These are phyloP conservation scores for Piscicola geometra DNA, from an alignment of 2,888 invertebrate genomes.

Conservation along the genomic window DNA sequence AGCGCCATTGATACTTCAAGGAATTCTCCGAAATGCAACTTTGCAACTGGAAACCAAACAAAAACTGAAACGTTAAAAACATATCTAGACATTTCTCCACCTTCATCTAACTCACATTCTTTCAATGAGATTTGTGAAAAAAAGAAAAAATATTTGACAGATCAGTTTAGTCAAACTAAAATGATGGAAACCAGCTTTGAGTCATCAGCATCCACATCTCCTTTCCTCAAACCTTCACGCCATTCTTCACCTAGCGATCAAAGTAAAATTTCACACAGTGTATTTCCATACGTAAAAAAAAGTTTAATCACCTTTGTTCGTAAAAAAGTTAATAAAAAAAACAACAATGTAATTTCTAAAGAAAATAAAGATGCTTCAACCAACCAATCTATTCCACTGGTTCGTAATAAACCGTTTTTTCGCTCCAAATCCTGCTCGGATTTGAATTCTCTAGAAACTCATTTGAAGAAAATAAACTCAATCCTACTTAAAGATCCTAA, in stretches of 20 bases:
- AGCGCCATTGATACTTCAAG: too few relatives aligned
- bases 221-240: neutral
- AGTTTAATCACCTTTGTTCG: neutral
- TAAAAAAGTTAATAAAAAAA: neutral
- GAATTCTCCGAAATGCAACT: too few relatives aligned
- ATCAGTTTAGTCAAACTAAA: too few relatives aligned
- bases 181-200: neutral
- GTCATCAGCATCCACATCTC: neutral
- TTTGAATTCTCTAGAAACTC: neutral
- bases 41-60: too few relatives aligned
- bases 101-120: too few relatives aligned
- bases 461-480: neutral
- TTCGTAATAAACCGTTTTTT: neutral
- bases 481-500: neutral
- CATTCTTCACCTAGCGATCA: neutral
- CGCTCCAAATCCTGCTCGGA: neutral
- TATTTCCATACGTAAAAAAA: neutral
- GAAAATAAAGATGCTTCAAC: neutral
- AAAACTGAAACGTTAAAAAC: too few relatives aligned
- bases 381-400: neutral
- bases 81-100: too few relatives aligned
- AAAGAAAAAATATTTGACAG: too few relatives aligned
- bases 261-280: neutral
- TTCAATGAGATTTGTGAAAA: too few relatives aligned
- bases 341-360: neutral